Percentiles rank a stretch among this genome's conserved stretches.
Evolutionary conservation across 2,797 vertebrate genomes (phyloP).

Genomic region (Ambastaia sidthimunki): DNA sequence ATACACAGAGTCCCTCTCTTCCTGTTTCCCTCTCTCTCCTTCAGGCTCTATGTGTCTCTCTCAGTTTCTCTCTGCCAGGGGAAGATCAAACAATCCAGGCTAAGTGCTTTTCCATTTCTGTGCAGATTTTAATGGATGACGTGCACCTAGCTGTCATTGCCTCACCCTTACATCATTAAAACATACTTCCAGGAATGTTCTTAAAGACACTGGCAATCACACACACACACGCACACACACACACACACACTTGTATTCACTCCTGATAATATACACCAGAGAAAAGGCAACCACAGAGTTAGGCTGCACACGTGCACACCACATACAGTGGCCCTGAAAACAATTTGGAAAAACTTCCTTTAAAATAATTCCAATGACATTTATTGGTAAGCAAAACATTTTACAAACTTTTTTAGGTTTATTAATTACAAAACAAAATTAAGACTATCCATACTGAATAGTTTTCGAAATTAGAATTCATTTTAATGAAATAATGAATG

Average conservation of each 20-base stretch:
- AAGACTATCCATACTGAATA: too few species aligned
- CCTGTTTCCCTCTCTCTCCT: conserved; percentile 1
- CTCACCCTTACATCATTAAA: conserved; percentile 51
- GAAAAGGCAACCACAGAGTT: neutral
- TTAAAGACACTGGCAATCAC: conserved; percentile 36
- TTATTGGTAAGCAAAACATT: neutral
- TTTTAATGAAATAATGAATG: too few species aligned
- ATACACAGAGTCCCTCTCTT: neutral
- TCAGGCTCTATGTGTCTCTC: neutral
- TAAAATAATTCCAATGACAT: too few species aligned
- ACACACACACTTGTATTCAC: neutral
- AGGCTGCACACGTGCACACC: neutral
- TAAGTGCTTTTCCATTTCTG: conserved; percentile 59
- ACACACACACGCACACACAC: neutral
- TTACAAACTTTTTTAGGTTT: neutral
- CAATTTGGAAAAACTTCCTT: neutral
- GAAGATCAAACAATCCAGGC: conserved; percentile 44
- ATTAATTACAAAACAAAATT: too few species aligned
- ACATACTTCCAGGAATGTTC: conserved; percentile 56
- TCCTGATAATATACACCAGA: conserved; percentile 29
- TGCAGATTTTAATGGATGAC: conserved; percentile 54
- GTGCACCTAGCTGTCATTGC: conserved; percentile 48
- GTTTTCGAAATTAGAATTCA: too few species aligned
- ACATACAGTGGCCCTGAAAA: neutral
- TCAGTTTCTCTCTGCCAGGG: conserved; percentile 11